These are phyloP conservation scores for Hyla sarda DNA, from an alignment of 2,113 vertebrate genomes.

Conservation along the genomic window DNA sequence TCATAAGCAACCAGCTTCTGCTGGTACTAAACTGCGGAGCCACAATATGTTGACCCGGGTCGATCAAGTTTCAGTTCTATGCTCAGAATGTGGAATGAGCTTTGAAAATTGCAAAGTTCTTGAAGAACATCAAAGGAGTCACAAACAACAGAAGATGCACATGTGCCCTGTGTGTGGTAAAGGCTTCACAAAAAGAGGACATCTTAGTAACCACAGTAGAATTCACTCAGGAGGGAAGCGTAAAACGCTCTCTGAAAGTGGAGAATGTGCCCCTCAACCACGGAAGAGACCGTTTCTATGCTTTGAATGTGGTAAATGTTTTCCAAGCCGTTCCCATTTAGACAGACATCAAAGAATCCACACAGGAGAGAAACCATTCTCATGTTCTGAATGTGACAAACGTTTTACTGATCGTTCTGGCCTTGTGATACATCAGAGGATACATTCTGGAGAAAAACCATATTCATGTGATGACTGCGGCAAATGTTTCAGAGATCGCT, in stretches of 20 bases:
- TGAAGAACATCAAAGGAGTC: slow-evolving; percentile 60
- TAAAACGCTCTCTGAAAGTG: slow-evolving; percentile 63
- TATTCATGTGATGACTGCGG: slow-evolving; percentile 31
- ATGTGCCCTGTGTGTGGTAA: slow-evolving; percentile 67
- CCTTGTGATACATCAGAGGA: slow-evolving; percentile 61
- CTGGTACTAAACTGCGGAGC: neutral
- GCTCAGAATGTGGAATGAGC: slow-evolving; percentile 68
- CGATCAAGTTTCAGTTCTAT: slow-evolving; percentile 65
- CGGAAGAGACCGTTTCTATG: slow-evolving; percentile 66
- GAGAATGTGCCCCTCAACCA: slow-evolving; percentile 60
- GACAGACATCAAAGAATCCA: slow-evolving; percentile 61
- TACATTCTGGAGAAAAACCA: slow-evolving; percentile 60
- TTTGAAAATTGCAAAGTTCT: slow-evolving; percentile 2
- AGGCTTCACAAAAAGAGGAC: slow-evolving; percentile 64
- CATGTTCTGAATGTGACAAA: slow-evolving; percentile 59
- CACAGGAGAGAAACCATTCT: slow-evolving; percentile 59
- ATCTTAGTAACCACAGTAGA: slow-evolving; percentile 63
- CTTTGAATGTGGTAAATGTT: slow-evolving; percentile 57
- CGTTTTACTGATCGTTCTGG: slow-evolving; percentile 60
- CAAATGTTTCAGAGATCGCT: slow-evolving; percentile 38
- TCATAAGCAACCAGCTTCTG: neutral
- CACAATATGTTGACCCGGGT: slow-evolving; percentile 60
- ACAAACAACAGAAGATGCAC: slow-evolving; percentile 68
- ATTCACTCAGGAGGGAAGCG: slow-evolving; percentile 65
- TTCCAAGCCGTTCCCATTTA: slow-evolving; percentile 9